Conservation (phyloP, 2,113 vertebrate species). For the Peromyscus leucopus region DNA sequence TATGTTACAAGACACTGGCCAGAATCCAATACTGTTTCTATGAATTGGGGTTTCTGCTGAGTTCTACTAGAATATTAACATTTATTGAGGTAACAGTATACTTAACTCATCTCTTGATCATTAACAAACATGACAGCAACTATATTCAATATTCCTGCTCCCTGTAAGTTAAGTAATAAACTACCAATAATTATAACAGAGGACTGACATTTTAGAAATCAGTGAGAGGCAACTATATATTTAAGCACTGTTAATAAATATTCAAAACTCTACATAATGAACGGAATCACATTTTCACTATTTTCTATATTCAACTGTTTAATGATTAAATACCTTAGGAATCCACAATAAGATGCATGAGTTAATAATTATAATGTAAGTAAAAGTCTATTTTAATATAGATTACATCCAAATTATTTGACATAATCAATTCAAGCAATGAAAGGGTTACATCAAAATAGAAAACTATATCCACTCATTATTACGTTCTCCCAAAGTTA, state of each 20-base stretch:
- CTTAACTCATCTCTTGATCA: not conserved
- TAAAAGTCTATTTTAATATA: not conserved
- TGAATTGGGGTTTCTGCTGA: not conserved
- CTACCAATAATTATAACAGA: not conserved
- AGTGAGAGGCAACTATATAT: not conserved
- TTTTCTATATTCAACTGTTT: not conserved
- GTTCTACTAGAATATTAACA: not conserved
- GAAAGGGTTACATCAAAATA: not conserved
- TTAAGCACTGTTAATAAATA: not conserved
- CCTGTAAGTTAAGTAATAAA: not conserved
- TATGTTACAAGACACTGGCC: not conserved
- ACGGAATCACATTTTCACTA: not conserved
- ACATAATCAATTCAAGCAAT: not conserved
- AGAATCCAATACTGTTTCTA: not conserved
- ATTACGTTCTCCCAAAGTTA: not conserved
- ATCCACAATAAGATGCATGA: not conserved
- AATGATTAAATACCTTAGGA: not conserved
- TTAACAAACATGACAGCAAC: not conserved
- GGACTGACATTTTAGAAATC: not conserved
- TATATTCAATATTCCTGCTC: not conserved
- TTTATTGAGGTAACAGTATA: not conserved
- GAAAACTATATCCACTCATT: not conserved
- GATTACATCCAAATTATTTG: not conserved
- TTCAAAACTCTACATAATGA: rapidly evolving
- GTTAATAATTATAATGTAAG: not conserved